These are phyloP conservation scores for Heterochromis multidens DNA, from an alignment of 2,113 vertebrate genomes.

Conservation along the genomic window DNA sequence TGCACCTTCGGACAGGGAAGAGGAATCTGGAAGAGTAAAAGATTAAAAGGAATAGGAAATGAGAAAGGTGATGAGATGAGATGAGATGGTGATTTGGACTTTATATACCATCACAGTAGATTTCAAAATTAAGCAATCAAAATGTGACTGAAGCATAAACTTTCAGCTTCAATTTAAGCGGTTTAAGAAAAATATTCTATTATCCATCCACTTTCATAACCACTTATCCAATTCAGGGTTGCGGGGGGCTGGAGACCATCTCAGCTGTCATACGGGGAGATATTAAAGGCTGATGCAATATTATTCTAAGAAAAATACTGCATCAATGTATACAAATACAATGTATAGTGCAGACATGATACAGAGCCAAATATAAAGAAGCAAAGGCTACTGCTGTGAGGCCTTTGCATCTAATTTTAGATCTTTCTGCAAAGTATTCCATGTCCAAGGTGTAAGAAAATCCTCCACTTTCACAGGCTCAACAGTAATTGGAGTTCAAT, in stretches of 20 bases:
- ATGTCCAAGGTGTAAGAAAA: not conserved
- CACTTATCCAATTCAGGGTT: not conserved
- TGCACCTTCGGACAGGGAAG: conserved; percentile 61
- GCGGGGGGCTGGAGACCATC: not conserved
- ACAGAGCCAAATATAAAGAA: too few species aligned
- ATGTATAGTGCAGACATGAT: too few species aligned
- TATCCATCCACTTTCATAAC: not conserved
- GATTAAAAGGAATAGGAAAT: not conserved
- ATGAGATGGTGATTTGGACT: too few species aligned
- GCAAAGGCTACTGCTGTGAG: not conserved
- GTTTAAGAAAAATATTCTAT: not conserved
- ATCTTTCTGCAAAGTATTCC: not conserved
- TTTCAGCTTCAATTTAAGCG: not conserved
- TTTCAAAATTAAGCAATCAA: not conserved
- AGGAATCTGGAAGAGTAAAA: conserved; percentile 32
- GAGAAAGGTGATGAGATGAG: not conserved
- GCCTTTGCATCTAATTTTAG: not conserved
- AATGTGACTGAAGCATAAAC: accelerated
- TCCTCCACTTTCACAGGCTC: not conserved
- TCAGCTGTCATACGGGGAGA: not conserved
- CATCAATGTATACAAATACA: too few species aligned
- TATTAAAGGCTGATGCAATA: not conserved
- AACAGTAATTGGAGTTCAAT: not conserved
- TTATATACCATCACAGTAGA: not conserved
- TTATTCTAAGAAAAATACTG: not conserved